Percentiles rank a stretch among this genome's conserved stretches.
These are phyloP conservation scores for Matsumurasca onukii DNA, from an alignment of 1,140 invertebrate species.

Conservation along the genomic window DNA sequence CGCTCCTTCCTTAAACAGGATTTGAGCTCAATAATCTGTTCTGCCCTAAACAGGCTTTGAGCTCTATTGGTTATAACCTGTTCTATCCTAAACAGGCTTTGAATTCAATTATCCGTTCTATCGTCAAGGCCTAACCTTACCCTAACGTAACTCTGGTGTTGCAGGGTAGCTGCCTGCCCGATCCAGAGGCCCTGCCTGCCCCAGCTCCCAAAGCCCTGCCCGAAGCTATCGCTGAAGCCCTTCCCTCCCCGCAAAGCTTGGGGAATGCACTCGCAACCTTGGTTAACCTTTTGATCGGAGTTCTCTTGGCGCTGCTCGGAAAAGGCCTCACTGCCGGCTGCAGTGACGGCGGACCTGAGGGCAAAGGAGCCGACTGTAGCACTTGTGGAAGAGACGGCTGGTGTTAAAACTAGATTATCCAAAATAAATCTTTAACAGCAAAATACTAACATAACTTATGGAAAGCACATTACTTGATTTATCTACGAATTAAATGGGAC, in stretches of 20 bases:
- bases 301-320: neutral
- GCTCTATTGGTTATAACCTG: no score
- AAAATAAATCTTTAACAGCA: no score
- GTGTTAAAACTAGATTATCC: no score
- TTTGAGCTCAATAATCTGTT: no score
- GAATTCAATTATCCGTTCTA: no score
- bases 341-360: neutral
- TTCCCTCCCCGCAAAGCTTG: neutral
- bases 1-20: no score
- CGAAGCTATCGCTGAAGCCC: neutral
- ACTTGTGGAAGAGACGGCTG: neutral
- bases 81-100: no score
- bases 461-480: no score
- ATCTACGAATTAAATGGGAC: no score
- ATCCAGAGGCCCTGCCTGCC: neutral
- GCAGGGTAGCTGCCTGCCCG: conserved; percentile 2
- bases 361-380: neutral
- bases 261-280: neutral
- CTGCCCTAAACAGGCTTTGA: no score
- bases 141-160: conserved; percentile 8
- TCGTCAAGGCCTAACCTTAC: neutral
- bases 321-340: conserved; percentile 3
- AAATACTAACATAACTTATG: no score
- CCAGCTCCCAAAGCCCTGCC: conserved; percentile 9
- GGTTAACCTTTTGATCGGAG: neutral